A percentile compares a stretch with the other conserved stretches of the same genome.
Conservation (phyloP, 2,797 vertebrate genomes). For the Varecia variegata region DNA sequence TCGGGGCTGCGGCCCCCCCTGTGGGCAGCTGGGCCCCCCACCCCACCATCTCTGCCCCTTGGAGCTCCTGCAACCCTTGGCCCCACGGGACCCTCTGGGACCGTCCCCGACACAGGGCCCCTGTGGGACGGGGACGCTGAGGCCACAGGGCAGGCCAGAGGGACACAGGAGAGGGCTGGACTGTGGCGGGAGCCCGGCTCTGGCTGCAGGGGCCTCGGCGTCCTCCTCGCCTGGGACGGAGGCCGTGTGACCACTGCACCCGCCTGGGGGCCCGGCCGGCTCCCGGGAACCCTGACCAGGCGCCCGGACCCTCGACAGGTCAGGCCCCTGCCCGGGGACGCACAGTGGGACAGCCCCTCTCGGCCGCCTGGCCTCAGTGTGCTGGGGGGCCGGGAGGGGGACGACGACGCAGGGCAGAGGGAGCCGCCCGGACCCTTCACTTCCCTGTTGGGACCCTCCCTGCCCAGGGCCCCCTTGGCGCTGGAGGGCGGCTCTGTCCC, state of each 20-base stretch:
- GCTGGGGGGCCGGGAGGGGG: no score
- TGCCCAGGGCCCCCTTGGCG: not conserved
- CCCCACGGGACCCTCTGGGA: not conserved
- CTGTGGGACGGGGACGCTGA: fast-evolving
- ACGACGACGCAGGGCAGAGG: not conserved
- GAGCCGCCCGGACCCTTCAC: not conserved
- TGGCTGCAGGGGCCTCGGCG: not conserved
- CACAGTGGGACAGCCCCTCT: not conserved
- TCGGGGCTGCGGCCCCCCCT: fast-evolving
- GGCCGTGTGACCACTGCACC: not conserved
- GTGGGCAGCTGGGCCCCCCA: not conserved
- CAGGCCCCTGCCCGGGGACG: not conserved
- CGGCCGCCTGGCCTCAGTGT: not conserved
- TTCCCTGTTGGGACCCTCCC: not conserved
- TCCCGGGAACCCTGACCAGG: not conserved
- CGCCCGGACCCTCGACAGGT: no score
- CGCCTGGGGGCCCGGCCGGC: not conserved
- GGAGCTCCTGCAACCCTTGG: no score
- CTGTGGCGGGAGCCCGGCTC: not conserved
- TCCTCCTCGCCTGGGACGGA: not conserved
- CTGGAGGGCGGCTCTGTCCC: not conserved
- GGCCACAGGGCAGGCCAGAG: not conserved
- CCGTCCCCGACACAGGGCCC: not conserved
- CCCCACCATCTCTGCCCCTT: not conserved
- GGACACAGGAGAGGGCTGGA: not conserved